Evolutionary conservation across 2,888 invertebrate species (phyloP), one percentile per base, ranked within the genome.

Genomic region (Smittia sp.): DNA sequence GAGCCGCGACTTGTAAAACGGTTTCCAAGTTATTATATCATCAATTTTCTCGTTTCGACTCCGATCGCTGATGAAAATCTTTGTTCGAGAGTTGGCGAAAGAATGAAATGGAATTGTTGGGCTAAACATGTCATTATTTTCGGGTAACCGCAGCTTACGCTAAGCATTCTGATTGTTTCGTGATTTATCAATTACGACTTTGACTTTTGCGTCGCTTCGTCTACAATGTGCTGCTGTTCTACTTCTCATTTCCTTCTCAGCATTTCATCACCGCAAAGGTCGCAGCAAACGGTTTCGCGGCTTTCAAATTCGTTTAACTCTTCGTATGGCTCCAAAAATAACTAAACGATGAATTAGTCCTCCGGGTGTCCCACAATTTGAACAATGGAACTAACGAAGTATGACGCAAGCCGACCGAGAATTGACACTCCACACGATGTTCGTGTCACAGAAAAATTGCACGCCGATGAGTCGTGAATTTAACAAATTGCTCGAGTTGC

Each of bases 171-270:
- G 18, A 58, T 58, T 46, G 3, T 46, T 58, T 22, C 18, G 22
- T 58, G 58, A 58, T 58, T 58, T 58, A 13, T 58, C 58, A 58
- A 58, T 58, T 58, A 58, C 7, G 3, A 3, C 15, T 46, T 46
- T 46, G 15, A 7, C 3, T 6, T 11, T 46, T 11, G 46, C 15
- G 6, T 58, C 22, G 18, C 13, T n/a, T n/a, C 22, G 20, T 58
- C 22, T 6, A 22, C 18, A 22, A 6, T 58, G 18, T 58, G 46
- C 46, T 46, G 46, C 32, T 11, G 58, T 58, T 58, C 58, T 58
- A 58, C 20, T 58, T 58, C 58, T 58, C 22, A 20, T 22, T 58
- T 58, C 11, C 2, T 15, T n/a, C 15, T 46, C 58, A 58, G 13
- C 22, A 46, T 58, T 18, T 58, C 3, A 58, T 46, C 11, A 39